phyloP scores from a whole-genome alignment of 2,888 invertebrate genomes.

The Zaprionus lineosus region DNA sequence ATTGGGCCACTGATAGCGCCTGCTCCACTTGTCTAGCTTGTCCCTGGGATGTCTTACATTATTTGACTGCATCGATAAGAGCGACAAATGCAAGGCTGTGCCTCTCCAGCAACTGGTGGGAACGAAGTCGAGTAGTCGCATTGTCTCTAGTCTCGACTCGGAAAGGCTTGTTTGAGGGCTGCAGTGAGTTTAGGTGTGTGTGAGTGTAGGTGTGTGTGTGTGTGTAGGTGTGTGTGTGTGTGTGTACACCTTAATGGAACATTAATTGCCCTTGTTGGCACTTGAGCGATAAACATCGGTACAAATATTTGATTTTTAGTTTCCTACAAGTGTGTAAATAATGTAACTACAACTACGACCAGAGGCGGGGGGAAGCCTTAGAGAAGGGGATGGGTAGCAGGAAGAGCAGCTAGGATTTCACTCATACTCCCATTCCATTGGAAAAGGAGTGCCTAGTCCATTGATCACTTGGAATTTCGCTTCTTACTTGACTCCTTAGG shows the following conservation, averaged over 20 bases:
- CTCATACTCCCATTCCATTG: no score
- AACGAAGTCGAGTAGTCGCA: slow-evolving; percentile 33
- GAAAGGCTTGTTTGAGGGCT: slow-evolving; percentile 59
- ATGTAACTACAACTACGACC: slow-evolving; percentile 45
- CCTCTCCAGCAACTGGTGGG: slow-evolving; percentile 28
- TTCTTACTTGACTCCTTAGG: no score
- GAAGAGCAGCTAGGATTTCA: no score
- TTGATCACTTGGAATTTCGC: no score
- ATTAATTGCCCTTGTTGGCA: slow-evolving; percentile 76
- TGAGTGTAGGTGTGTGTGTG: slow-evolving; percentile 17
- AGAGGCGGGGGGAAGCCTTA: background rate
- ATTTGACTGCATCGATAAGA: slow-evolving; percentile 52
- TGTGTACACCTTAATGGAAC: slow-evolving; percentile 69
- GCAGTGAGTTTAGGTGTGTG: slow-evolving; percentile 26
- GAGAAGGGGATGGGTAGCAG: background rate
- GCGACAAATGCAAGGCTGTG: slow-evolving; percentile 8
- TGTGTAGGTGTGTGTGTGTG: slow-evolving; percentile 24
- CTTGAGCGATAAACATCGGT: slow-evolving; percentile 73
- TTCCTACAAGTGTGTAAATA: slow-evolving; percentile 70
- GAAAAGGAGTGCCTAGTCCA: no score
- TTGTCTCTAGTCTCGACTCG: slow-evolving; percentile 11
- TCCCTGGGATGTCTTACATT: slow-evolving; percentile 54
- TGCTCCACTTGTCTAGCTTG: slow-evolving; percentile 51
- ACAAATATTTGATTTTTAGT: slow-evolving; percentile 75
- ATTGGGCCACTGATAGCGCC: slow-evolving; percentile 56